Conservation (phyloP, 2,797 vertebrate genomes). For the Euthynnus affinis region DNA sequence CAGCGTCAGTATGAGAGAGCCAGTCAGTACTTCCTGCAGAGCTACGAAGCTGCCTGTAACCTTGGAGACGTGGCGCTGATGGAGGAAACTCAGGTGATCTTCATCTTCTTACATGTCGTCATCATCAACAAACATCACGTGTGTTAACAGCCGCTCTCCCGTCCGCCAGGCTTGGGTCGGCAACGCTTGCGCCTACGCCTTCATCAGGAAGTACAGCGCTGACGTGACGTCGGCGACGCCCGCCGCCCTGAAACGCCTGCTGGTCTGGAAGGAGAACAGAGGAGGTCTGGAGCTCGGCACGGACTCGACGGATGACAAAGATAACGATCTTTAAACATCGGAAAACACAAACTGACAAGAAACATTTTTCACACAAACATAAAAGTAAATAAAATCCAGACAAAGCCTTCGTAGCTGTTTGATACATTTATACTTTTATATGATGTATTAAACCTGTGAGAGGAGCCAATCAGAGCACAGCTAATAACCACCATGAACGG, state of each 20-base stretch:
- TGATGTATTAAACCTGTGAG: too few species aligned
- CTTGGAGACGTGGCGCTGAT: conserved; percentile 66
- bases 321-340: too few species aligned
- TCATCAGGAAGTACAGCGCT: conserved; percentile 77
- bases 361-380: background rate
- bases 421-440: too few species aligned
- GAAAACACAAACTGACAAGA: too few species aligned
- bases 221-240: conserved; percentile 67
- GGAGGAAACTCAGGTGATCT: conserved; percentile 77
- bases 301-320: background rate
- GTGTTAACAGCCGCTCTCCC: background rate
- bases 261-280: conserved; percentile 85
- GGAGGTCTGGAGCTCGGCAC: conserved; percentile 42
- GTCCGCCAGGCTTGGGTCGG: conserved; percentile 81
- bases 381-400: background rate
- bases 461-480: too few species aligned
- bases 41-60: conserved; percentile 79
- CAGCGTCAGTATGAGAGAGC: conserved; percentile 84
- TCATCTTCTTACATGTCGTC: too few species aligned
- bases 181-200: conserved; percentile 80
- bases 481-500: too few species aligned
- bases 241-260: conserved; percentile 72
- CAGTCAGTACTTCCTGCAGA: conserved; percentile 80
- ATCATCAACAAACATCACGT: too few species aligned
- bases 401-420: too few species aligned